These are phyloP conservation scores for Phaethon lepturus DNA, from an alignment of 2,113 vertebrate genomes.

Conservation along the genomic window DNA sequence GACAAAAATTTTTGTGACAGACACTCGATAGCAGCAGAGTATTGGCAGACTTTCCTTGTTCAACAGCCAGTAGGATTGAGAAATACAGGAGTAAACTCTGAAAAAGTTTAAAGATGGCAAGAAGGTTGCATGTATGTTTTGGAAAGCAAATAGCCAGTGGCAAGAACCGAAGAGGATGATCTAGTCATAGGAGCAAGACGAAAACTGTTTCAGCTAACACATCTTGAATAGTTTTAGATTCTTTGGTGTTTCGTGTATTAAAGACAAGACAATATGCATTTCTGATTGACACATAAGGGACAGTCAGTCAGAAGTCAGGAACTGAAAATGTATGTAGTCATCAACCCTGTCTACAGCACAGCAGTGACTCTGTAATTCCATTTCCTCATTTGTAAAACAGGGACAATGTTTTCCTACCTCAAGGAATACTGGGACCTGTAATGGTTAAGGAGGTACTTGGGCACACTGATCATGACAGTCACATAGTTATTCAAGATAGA, in stretches of 20 bases:
- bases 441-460: background rate
- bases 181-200: background rate
- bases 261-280: background rate
- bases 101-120: background rate
- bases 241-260: background rate
- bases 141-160: background rate
- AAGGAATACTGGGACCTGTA: background rate
- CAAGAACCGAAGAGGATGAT: background rate
- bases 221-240: background rate
- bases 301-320: background rate
- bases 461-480: background rate
- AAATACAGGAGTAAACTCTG: background rate
- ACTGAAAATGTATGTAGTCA: background rate
- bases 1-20: background rate
- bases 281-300: background rate
- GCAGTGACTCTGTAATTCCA: background rate
- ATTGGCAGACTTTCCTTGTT: background rate
- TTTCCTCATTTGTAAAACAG: background rate
- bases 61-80: background rate
- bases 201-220: background rate
- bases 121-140: background rate
- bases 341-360: background rate
- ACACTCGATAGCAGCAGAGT: background rate
- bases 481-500: background rate
- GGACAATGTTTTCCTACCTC: background rate